phyloP scores from a whole-genome alignment of 1,140 invertebrate genomes.

The Camponotus vicinus region DNA sequence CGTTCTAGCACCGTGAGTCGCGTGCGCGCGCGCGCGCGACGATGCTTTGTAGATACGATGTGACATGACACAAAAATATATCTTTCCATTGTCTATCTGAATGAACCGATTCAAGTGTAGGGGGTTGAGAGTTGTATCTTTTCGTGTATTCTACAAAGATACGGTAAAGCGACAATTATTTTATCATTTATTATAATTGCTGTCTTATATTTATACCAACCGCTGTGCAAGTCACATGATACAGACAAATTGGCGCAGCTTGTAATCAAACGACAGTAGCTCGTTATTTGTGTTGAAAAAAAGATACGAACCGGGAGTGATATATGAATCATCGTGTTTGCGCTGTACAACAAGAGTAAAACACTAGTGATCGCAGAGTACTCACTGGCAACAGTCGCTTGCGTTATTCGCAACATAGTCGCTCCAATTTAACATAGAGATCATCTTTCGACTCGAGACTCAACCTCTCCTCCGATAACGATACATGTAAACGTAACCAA shows the following conservation, averaged over 20 bases:
- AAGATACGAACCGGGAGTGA: background rate
- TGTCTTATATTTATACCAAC: slow-evolving; percentile 34
- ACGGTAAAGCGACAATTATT: background rate
- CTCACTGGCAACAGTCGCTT: background rate
- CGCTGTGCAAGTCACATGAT: slow-evolving; percentile 58
- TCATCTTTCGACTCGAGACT: too few species aligned
- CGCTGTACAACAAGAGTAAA: background rate
- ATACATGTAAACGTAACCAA: too few species aligned
- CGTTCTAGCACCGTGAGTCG: background rate
- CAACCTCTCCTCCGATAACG: too few species aligned
- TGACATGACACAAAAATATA: background rate
- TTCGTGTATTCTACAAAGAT: background rate
- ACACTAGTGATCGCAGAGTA: slow-evolving; percentile 16
- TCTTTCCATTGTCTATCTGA: background rate
- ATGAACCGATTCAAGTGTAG: background rate
- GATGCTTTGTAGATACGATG: background rate
- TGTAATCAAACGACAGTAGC: slow-evolving; percentile 17
- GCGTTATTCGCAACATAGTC: background rate
- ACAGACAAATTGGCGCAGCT: slow-evolving; percentile 47
- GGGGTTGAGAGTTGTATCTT: background rate
- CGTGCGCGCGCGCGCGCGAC: too few species aligned
- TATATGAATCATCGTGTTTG: background rate
- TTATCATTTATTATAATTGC: background rate
- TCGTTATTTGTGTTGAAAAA: slow-evolving; percentile 7
- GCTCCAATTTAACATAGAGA: background rate